Evolutionary conservation across 1,140 invertebrate genomes (phyloP).

Genomic region (Yoshiicerus persimilis): DNA sequence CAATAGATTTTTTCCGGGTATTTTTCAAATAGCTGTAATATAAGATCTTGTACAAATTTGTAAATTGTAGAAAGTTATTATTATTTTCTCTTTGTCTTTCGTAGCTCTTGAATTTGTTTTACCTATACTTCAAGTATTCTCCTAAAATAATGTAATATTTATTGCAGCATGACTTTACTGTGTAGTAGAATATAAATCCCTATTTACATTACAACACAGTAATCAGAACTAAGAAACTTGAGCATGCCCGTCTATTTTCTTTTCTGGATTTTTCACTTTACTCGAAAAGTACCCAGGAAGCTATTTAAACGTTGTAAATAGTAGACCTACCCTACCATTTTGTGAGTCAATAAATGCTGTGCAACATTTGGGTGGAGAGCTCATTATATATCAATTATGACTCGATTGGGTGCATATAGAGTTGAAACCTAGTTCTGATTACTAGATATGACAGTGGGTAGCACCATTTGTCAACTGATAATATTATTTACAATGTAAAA

Average conservation of each 20-base stretch:
- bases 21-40: not conserved
- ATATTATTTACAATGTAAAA: too few species aligned
- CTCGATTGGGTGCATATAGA: not conserved
- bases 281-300: not conserved
- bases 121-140: not conserved
- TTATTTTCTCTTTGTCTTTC: not conserved
- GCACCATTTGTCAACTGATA: not conserved
- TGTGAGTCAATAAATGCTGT: constrained; percentile 25
- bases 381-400: not conserved
- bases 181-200: not conserved
- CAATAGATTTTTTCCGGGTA: not conserved
- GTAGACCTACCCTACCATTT: constrained; percentile 32
- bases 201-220: not conserved
- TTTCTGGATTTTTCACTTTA: not conserved
- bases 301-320: not conserved
- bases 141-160: not conserved
- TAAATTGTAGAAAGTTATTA: not conserved
- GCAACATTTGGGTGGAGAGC: not conserved
- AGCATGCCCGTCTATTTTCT: not conserved
- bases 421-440: constrained; percentile 8
- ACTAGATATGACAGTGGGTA: not conserved
- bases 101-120: not conserved
- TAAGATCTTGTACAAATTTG: not conserved
- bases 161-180: not conserved
- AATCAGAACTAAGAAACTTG: constrained; percentile 29